Conservation (phyloP, 2,113 vertebrate species). For the Pipra filicauda region DNA sequence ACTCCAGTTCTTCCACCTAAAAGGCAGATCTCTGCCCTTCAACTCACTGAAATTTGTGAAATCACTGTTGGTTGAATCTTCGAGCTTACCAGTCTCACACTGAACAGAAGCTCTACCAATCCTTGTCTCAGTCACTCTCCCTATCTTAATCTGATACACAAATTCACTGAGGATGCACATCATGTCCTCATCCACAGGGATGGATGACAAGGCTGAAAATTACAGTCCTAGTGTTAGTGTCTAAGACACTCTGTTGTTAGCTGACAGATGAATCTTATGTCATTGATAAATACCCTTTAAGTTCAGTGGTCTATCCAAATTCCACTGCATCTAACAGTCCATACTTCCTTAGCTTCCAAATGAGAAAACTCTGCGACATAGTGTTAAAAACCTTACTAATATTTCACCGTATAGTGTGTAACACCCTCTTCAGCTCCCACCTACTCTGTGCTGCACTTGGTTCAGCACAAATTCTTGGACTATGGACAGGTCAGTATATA, state of each 20-base stretch:
- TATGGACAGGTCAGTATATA: not conserved
- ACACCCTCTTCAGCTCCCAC: not conserved
- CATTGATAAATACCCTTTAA: not conserved
- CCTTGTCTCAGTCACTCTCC: not conserved
- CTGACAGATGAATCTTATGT: not conserved
- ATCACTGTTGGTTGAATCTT: not conserved
- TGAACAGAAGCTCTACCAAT: not conserved
- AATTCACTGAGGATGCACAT: not conserved
- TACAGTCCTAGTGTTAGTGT: not conserved
- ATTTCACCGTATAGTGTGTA: not conserved
- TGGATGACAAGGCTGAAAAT: not conserved
- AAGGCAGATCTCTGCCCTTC: not conserved
- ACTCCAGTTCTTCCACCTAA: not conserved
- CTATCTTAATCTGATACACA: not conserved
- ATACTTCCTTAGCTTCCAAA: not conserved
- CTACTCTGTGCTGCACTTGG: not conserved
- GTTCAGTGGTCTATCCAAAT: not conserved
- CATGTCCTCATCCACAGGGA: not conserved
- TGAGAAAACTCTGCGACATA: not conserved
- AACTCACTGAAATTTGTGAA: not conserved
- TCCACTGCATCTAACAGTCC: not conserved
- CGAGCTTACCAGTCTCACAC: not conserved
- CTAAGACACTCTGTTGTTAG: not conserved
- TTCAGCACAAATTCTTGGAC: not conserved
- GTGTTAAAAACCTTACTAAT: not conserved